Conservation (phyloP, 2,113 vertebrate genomes). For the Cochlearius cochlearius region DNA sequence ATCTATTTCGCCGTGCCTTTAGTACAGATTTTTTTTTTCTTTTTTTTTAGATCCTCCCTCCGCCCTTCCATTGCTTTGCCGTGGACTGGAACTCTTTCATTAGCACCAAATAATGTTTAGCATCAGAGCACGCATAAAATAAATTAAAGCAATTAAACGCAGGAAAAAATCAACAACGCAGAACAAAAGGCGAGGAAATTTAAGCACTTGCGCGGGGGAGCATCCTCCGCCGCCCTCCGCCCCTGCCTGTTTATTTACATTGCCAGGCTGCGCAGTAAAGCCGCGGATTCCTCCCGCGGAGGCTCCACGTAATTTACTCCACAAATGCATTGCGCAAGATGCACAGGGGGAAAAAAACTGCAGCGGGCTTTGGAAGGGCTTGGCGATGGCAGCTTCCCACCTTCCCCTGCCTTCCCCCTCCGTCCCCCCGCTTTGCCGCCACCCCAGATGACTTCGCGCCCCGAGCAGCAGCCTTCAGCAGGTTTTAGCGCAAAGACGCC, state of each 20-base stretch:
- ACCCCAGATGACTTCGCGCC: background rate
- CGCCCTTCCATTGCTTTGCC: background rate
- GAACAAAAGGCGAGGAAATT: slow-evolving; percentile 7
- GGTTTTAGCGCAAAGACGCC: background rate
- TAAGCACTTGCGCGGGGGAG: background rate
- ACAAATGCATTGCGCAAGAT: background rate
- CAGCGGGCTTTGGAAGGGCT: background rate
- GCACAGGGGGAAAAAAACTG: background rate
- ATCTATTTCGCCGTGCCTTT: background rate
- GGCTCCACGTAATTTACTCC: background rate
- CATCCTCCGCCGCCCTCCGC: background rate
- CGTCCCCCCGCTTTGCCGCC: background rate
- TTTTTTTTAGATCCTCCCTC: background rate
- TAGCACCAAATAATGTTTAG: background rate
- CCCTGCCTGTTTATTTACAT: background rate
- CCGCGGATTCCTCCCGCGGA: background rate
- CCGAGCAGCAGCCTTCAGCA: background rate
- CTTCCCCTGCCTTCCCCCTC: background rate
- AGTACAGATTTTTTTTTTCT: background rate
- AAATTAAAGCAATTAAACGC: slow-evolving; percentile 53
- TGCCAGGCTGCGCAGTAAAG: background rate
- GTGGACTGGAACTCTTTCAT: slow-evolving; percentile 33
- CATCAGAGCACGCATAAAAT: slow-evolving; percentile 26
- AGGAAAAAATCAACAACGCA: background rate
- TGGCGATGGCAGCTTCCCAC: background rate